These are phyloP conservation scores for Pogonomyrmex barbatus DNA, from an alignment of 1,140 invertebrate genomes.

Conservation along the genomic window DNA sequence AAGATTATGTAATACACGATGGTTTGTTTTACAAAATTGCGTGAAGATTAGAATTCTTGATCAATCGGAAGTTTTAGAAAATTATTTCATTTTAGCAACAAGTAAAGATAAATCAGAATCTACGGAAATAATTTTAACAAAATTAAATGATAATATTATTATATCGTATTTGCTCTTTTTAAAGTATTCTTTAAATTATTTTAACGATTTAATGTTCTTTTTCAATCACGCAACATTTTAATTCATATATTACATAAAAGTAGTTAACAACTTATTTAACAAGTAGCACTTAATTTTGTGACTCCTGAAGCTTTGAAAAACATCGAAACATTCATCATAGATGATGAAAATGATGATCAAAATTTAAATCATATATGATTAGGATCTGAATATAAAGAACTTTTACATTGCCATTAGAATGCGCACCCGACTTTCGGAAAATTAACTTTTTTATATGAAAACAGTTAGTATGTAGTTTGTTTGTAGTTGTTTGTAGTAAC, in stretches of 20 bases:
- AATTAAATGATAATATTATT: conserved; percentile 16
- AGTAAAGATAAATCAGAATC: conserved; percentile 30
- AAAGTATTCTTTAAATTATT: conserved; percentile 49
- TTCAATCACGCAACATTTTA: conserved; percentile 40
- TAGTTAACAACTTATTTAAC: conserved; percentile 10
- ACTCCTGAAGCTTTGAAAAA: background rate
- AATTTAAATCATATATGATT: background rate
- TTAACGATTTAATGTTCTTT: conserved; percentile 48
- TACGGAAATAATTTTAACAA: conserved; percentile 4
- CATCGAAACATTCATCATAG: background rate
- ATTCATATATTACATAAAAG: conserved; percentile 28
- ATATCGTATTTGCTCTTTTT: conserved; percentile 41
- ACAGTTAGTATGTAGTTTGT: too few relatives aligned
- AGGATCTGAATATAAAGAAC: background rate
- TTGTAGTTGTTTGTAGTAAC: too few relatives aligned
- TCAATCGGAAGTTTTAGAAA: conserved; percentile 32
- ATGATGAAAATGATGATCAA: background rate
- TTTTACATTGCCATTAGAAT: background rate
- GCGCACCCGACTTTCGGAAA: too few relatives aligned
- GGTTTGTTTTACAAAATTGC: conserved; percentile 32
- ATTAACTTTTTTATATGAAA: too few relatives aligned
- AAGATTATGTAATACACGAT: conserved; percentile 18
- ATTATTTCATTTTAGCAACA: conserved; percentile 11
- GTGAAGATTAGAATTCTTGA: conserved; percentile 44
- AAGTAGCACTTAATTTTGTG: background rate